Base-by-base conservation (phyloP, 2,113 vertebrate genomes). In the Peromyscus maniculatus region DNA sequence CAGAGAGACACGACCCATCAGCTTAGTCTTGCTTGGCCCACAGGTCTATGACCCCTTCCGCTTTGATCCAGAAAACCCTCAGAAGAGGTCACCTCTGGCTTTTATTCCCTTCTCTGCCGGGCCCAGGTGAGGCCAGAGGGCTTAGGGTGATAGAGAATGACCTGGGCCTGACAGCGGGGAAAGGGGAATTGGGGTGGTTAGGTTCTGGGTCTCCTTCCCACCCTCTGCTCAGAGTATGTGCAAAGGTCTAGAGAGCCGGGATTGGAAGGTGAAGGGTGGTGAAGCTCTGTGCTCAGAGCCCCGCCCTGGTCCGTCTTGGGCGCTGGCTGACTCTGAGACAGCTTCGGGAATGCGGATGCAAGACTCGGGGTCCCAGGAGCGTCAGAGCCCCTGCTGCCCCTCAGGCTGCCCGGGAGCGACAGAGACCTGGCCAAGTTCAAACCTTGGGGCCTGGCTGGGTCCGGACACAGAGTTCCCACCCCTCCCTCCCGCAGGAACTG, bases 41-140 rank as follows among this genome's bases (percentile, higher is more conserved):
- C 87, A 99, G 99, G 99, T 99, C n/a, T 99, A 98, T 59, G 66
- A 99, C 66, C 99, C 99, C 0, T 96, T 97, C 86, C 99, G 99
- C 86, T 99, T 99, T 91, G 98, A 99, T 66, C 97, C 97, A 0
- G 89, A 98, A 33, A 98, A 98, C 88, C 62, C 75, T 66, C 74
- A 97, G 43, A 93, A 94, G 0, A 97, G 97, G 26, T 92, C 98
- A 0, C 99, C 19, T 99, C 59, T 86, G 59, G 82, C 82, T 86
- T 86, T 86, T 86, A 64, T 86, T 46, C 82, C 82, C 59, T 66
- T 99, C 96, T 99, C 99, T 0, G 98, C 99, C 0, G 99, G 99
- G 16, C 99, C 99, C 96, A 99, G 99, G 99, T 99, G 92, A 36
- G 93, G 33, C 15, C 0, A 33, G 39, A 46, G 26, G 52, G 52